Conservation (phyloP, 2,888 invertebrate genomes). For the Uropetala carovei region DNA sequence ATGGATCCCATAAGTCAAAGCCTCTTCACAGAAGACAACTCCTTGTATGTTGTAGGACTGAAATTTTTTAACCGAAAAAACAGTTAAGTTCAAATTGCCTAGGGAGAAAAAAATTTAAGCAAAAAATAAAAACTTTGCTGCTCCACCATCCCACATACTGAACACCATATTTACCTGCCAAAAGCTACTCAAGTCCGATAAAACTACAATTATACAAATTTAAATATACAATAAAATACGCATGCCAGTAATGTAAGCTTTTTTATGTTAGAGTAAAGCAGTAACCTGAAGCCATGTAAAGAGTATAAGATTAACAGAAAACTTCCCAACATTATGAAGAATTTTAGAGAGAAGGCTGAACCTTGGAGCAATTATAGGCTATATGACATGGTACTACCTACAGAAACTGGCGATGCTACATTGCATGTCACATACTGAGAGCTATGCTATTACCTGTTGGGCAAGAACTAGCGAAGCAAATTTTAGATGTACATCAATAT, state of each 20-base stretch:
- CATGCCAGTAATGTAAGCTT: background rate
- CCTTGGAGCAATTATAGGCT: too few species aligned
- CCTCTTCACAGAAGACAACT: background rate
- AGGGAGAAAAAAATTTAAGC: background rate
- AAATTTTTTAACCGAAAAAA: background rate
- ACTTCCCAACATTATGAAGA: background rate
- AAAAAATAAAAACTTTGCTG: background rate
- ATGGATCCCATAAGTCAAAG: background rate
- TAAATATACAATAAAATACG: background rate
- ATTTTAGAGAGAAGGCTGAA: background rate
- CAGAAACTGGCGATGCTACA: too few species aligned
- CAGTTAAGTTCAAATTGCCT: background rate
- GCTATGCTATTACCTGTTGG: background rate
- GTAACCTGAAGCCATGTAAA: background rate
- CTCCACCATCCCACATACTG: background rate
- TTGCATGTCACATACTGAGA: background rate
- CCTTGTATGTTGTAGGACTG: background rate
- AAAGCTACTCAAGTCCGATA: background rate
- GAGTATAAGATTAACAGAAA: background rate
- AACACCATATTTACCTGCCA: background rate
- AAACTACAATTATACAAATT: background rate
- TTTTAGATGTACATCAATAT: too few species aligned
- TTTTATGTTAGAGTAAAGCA: background rate
- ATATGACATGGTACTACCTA: too few species aligned
- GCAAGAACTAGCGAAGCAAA: background rate